A percentile compares a stretch with the other conserved stretches of the same genome.
phyloP scores from a whole-genome alignment of 2,888 invertebrate genomes.

The Sicus ferrugineus region DNA sequence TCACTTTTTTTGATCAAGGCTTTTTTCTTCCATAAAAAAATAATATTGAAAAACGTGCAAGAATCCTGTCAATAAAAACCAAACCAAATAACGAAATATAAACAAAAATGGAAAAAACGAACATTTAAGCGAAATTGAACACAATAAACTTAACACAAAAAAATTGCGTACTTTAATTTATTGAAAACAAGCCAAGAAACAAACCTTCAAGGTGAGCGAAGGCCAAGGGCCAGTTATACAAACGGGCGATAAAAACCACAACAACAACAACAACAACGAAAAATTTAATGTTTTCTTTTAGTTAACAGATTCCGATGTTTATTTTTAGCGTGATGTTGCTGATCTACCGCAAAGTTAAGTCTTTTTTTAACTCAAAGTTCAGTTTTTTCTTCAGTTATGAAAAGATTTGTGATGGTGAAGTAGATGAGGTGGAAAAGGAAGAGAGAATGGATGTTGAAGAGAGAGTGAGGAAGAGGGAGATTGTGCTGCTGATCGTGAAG shows the following conservation, averaged over 20 bases:
- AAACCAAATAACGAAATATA: conserved; percentile 1
- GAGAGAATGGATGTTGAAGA: no score
- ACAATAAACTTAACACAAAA: conserved; percentile 5
- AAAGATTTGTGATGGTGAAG: no score
- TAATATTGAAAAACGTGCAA: no score
- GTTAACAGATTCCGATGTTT: not conserved
- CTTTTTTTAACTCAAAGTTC: no score
- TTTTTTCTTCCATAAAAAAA: not conserved
- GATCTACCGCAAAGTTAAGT: conserved; percentile 34
- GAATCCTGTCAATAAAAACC: not conserved
- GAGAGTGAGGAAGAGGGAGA: no score
- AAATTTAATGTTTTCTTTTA: conserved; percentile 8
- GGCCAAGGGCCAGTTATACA: conserved; percentile 60
- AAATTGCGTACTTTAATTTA: not conserved
- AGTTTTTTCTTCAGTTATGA: no score
- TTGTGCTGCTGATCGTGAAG: no score
- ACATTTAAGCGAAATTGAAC: conserved; percentile 13
- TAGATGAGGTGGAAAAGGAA: no score
- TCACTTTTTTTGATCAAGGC: conserved; percentile 16
- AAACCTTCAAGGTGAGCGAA: conserved; percentile 63
- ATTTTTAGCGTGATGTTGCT: conserved; percentile 30
- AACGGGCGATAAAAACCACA: conserved; percentile 37
- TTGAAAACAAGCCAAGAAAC: not conserved
- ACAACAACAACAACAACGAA: conserved; percentile 6
- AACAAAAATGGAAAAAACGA: not conserved